Evolutionary conservation across 92 coral and sea anemone genomes (phyloP), one percentile per base, ranked within the genome.

Genomic region (Porites evermanni): DNA sequence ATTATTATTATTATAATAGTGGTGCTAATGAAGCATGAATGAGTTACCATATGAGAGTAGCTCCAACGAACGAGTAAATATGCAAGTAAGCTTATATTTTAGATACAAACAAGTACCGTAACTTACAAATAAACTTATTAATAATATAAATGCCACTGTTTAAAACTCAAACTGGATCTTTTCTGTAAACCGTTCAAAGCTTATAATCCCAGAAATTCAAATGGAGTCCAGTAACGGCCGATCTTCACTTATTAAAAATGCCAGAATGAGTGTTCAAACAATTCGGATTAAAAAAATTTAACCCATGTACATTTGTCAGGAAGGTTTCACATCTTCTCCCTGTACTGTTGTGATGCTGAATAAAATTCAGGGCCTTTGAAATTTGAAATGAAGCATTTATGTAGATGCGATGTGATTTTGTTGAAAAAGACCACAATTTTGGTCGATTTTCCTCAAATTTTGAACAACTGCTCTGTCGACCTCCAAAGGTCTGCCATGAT

Each of bases 231-330:
- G 1, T 19, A 75, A 75, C 58, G 5, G 81, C 18, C 70, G 54
- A 32, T 2, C 54, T 16, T 60, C 51, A 3, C 5, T 32, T 32
- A 60, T 61, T 14, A 77, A 77, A 26, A 10, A 53, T 26, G 68
- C 14, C 20, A 12, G 26, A 38, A 77, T 60, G 19, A 9, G 50
- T 1, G 70, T 60, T 63, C 1, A 21, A 77, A 77, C 70, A 60
- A 77, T 61, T 61, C 56, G 70, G 81, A 61, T 77, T 61, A 77
- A 77, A 60, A 77, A 54, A 77, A 68, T 23, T 77, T 53, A 53
- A 53, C 11, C 12, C 9, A 4, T 8, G 59, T 61, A 3, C 6
- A 1, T 29, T 16, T 1, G 1, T 32, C 6, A 61, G 70, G 79
- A 56, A 75, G 79, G 79, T 75, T 75, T 7, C 47, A 75, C 67